Conservation (phyloP, 2,797 vertebrate genomes). For the Argentina silus region DNA sequence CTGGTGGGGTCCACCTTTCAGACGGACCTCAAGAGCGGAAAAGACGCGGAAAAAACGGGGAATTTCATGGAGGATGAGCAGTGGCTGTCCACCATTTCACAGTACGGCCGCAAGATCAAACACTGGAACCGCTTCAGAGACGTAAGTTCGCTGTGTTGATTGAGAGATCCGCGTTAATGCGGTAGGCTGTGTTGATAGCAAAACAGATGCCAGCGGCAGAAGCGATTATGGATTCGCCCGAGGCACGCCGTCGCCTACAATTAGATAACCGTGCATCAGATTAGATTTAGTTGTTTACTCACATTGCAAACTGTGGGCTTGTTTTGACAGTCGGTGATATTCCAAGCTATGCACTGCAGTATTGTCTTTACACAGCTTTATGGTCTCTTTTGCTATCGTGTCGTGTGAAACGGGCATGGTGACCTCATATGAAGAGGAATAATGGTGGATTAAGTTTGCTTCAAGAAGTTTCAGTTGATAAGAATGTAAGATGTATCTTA, state of each 20-base stretch:
- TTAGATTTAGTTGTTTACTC: not conserved
- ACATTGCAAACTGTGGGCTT: too few relatives aligned
- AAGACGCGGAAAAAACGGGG: conserved; percentile 86
- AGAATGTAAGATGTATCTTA: too few relatives aligned
- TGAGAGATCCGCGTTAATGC: conserved; percentile 57
- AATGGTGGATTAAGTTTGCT: too few relatives aligned
- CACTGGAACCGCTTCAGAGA: conserved; percentile 99
- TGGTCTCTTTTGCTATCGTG: too few relatives aligned
- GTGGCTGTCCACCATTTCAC: conserved; percentile 98
- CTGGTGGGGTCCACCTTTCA: conserved; percentile 75
- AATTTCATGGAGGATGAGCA: conserved; percentile 99
- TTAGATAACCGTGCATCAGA: not conserved
- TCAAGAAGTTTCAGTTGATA: too few relatives aligned
- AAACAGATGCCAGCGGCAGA: not conserved
- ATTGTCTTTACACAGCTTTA: too few relatives aligned
- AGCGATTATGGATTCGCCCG: not conserved
- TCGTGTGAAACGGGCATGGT: too few relatives aligned
- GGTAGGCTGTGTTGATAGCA: conserved; percentile 33
- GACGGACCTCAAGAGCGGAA: conserved; percentile 78
- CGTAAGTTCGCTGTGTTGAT: conserved; percentile 80
- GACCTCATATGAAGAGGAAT: too few relatives aligned
- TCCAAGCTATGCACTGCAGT: too few relatives aligned
- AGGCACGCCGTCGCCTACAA: not conserved
- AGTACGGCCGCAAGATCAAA: conserved; percentile 98
- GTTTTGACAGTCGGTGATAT: too few relatives aligned